These are phyloP conservation scores for Cephus pulcher DNA, from an alignment of 2,888 invertebrate genomes.

Conservation along the genomic window DNA sequence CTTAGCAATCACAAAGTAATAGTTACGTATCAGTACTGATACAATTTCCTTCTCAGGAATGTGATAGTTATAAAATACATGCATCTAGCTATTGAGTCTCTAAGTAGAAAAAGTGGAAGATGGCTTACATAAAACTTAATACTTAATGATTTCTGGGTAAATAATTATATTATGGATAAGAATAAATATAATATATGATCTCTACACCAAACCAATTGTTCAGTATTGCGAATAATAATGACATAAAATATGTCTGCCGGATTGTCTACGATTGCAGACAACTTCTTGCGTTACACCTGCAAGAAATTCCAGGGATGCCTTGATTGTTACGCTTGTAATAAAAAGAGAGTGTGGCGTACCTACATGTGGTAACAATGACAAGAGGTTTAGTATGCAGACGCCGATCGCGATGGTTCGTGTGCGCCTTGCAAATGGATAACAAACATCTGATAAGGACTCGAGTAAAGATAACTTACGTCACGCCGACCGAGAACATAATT, in stretches of 20 bases:
- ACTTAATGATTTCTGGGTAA: neutral
- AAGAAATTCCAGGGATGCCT: constrained; percentile 1
- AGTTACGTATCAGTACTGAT: neutral
- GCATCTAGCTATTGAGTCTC: neutral
- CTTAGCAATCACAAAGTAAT: neutral
- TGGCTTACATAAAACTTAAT: neutral
- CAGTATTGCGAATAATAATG: neutral
- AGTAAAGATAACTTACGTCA: constrained; percentile 53
- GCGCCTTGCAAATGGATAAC: constrained; percentile 28
- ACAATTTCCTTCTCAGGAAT: neutral
- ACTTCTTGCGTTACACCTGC: neutral
- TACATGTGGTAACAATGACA: neutral
- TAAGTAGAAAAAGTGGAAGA: neutral
- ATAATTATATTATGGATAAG: neutral
- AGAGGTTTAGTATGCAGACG: neutral
- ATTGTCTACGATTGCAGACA: neutral
- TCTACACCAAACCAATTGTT: neutral
- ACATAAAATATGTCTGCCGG: neutral
- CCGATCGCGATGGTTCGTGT: constrained; percentile 16
- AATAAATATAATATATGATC: neutral
- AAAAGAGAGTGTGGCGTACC: neutral
- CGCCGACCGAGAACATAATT: constrained; percentile 39
- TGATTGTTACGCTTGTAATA: neutral
- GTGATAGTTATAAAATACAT: too few species aligned
- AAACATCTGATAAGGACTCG: constrained; percentile 40